Evolutionary conservation across 2,113 vertebrate genomes (phyloP), one percentile per base, ranked within the genome.

Genomic region (Tragelaphus scriptus): DNA sequence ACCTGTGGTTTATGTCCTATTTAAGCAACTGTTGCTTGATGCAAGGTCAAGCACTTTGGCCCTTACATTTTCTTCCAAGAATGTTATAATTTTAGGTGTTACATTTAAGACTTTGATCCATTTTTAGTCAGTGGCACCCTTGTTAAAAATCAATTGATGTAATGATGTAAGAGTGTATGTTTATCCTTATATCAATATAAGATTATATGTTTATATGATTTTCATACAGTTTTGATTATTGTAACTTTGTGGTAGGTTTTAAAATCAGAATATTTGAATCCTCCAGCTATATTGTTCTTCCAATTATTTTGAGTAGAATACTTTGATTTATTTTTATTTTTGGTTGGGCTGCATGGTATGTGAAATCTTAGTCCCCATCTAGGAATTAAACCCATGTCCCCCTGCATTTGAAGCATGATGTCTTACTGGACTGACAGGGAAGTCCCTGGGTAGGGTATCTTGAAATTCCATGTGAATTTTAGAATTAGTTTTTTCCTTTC

Each of bases 401-500:
- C 32, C 32, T 68, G 65, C 65, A 68, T 68, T 68, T 68, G 65
- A 68, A 68, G 32, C 32, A 68, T 68, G 32, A 68, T 40, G 36
- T 75, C 68, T 40, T 40, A 23, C n/a, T 75, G n/a, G 68, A 75
- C 19, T 40, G 19, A 36, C n/a, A 75, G n/a, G 10, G 19, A 75
- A 75, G n/a, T 40, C 68, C n/a, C 36, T 40, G 68, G 55, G 10
- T 90, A 92, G 71, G 15, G 30, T 94, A 23, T n/a, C 36, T 90
- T 95, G 81, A 75, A 95, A 90, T 28, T 75, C 21, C 40, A 49
- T 84, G 30, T 93, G 85, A 96, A 88, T 91, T 92, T 96, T 94
- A 90, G 55, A 2, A 40, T 96, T 3, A 9, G 6, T 58, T 94
- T 92, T 90, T 75, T 40, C 2, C 26, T 96, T 94, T 92, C 17